Conservation (phyloP, 92 coral and sea anemone species). For the Heteractis magnifica region DNA sequence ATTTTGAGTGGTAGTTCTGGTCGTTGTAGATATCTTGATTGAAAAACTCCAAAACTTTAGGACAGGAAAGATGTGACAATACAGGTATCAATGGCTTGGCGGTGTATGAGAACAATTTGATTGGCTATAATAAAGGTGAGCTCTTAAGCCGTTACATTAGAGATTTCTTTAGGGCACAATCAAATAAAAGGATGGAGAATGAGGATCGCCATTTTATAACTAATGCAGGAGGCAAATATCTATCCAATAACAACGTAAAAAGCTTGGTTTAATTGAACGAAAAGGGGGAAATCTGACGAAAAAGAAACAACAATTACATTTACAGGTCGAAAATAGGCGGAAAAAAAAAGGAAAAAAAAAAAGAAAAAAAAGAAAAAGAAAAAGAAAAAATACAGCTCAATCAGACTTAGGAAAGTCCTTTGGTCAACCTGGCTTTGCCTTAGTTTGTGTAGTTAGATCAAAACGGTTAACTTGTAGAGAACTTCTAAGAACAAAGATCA, state of each 20-base stretch:
- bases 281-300: not conserved
- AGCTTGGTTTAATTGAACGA: not conserved
- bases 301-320: not conserved
- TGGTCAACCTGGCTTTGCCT: too few species aligned
- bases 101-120: not conserved
- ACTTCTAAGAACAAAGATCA: too few species aligned
- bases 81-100: not conserved
- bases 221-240: not conserved
- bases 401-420: too few species aligned
- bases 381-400: too few species aligned
- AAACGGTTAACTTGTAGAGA: too few species aligned
- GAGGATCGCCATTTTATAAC: not conserved
- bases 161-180: not conserved
- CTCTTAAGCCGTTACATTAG: not conserved
- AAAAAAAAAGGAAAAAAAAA: not conserved
- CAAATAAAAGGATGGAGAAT: not conserved
- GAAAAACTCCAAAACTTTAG: not conserved
- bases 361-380: too few species aligned
- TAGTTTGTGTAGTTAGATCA: too few species aligned
- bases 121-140: not conserved
- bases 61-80: too few species aligned
- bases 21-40: not conserved
- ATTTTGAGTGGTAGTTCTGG: not conserved
- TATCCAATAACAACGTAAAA: not conserved
- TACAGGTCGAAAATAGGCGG: not conserved